Evolutionary conservation across 1,140 invertebrate genomes (phyloP).

Genomic region (Cataglyphis hispanica): DNA sequence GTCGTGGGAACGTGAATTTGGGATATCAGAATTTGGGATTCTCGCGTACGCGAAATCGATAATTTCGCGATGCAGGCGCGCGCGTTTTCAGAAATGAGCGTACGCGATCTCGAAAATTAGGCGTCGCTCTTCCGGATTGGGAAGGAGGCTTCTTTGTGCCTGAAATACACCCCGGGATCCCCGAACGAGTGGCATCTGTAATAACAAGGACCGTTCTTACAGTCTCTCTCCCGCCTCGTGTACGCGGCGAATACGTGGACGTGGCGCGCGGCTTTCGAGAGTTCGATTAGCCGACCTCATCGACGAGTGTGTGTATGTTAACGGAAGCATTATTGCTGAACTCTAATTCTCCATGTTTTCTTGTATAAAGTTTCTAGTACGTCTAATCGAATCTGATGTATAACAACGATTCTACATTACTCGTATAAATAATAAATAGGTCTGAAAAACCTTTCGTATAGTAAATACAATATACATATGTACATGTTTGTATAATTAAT

Average conservation of each 20-base stretch:
- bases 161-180: conserved; percentile 81
- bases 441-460: too few relatives aligned
- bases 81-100: conserved; percentile 46
- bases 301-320: not conserved
- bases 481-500: too few relatives aligned
- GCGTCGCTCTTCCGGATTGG: conserved; percentile 71
- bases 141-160: conserved; percentile 80
- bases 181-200: conserved; percentile 82
- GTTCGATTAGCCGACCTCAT: conserved; percentile 49
- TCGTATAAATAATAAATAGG: too few relatives aligned
- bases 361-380: not conserved
- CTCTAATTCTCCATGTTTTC: not conserved
- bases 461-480: too few relatives aligned
- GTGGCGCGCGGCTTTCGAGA: conserved; percentile 60
- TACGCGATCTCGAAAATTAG: conserved; percentile 69
- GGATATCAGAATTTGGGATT: not conserved
- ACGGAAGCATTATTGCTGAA: conserved; percentile 11
- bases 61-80: not conserved
- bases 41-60: conserved; percentile 6
- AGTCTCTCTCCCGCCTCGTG: conserved; percentile 59
- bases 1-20: not conserved
- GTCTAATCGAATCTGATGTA: not conserved
- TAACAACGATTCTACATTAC: too few relatives aligned
- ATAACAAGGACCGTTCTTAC: conserved; percentile 80
- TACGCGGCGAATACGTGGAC: conserved; percentile 48